Evolutionary conservation across 2,797 vertebrate species (phyloP), one percentile per base, ranked within the genome.

Genomic region (Graptemys geographica): DNA sequence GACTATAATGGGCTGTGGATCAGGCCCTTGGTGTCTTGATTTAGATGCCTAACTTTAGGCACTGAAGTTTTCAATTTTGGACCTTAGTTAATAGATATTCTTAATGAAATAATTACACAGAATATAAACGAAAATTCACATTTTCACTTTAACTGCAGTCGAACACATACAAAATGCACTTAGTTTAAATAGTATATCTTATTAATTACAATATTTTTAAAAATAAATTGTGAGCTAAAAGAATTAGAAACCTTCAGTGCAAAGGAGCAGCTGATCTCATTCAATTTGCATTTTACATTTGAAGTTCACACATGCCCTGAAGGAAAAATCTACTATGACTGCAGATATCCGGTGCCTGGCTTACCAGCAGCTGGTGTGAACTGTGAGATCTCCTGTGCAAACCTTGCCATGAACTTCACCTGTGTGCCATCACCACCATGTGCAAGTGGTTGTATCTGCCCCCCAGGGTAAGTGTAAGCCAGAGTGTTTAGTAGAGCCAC

Each of bases 351-450:
- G 81, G 98, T 99, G 94, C 98, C 98, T 89, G 98, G 98, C n/a
- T 97, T 98, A 84, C 98, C 98, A 92, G 97, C 98, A 69, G 97
- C 98, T 0, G 99, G 99, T 33, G 96, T 99, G 95, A 99, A 99
- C 27, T 99, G 99, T 69, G 99, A 99, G 87, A 98, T 98, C 27
- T 99, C 99, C 15, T 99, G 99, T 97, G 98, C 98, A 2, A 99
- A 99, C 95, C 98, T 99, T 96, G 99, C 99, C 98, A 99, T 99
- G 99, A 99, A 99, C 97, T 99, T 99, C 96, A 99, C 99, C 92
- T 99, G 99, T 91, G 98, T 99, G 28, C 99, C 99, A 51, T 99
- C 98, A 89, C 99, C 99, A 79, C 99, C 98, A 6, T 99, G 99
- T 98, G 98, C 99, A 96, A 99, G 99, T 72, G 99, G 99, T 96